Evolutionary conservation across 2,113 vertebrate genomes (phyloP), one percentile per base, ranked within the genome.

Genomic region (Alligator mississippiensis): DNA sequence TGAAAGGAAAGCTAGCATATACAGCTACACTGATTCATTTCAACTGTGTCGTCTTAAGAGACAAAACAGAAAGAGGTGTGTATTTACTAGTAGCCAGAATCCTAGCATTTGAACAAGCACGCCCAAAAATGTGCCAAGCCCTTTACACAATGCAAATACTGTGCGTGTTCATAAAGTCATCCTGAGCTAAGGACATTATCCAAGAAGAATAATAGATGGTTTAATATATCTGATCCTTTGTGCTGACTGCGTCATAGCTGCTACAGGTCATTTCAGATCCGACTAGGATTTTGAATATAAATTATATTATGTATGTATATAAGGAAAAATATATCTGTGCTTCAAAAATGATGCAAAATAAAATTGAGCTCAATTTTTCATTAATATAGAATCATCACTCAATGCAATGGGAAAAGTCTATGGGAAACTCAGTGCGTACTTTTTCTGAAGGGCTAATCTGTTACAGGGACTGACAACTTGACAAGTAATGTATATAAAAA

Each of bases 311-410:
- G 84, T 66, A 91, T 58, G 62, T 80, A 30, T 83, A 82, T 75
- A 85, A 87, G 76, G 84, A 94, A 80, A 94, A 83, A 92, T 81
- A 78, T 11, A 94, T 83, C 54, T n/a, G 18, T 92, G 93, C 87
- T 85, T 95, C 78, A 82, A 87, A 85, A 1, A 1, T 92, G 94
- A 84, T 92, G 90, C 85, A n/a, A 9, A 80, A 90, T 85, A 85
- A 89, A 97, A 94, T 76, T 75, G 68, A 93, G 90, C 88, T 92
- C 92, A 80, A 77, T 94, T 94, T 90, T 91, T 97, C 91, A 96
- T 97, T 96, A 94, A 84, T 22, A 87, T 59, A 74, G 86, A 62
- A 82, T 85, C 95, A 94, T 95, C 79, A 93, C 77, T 94, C 94
- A 90, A 86, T 24, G 94, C 1, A 7, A 19, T 6, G 76, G 10